phyloP scores from a whole-genome alignment of 2,888 invertebrate genomes.

The Griposia aprilina region DNA sequence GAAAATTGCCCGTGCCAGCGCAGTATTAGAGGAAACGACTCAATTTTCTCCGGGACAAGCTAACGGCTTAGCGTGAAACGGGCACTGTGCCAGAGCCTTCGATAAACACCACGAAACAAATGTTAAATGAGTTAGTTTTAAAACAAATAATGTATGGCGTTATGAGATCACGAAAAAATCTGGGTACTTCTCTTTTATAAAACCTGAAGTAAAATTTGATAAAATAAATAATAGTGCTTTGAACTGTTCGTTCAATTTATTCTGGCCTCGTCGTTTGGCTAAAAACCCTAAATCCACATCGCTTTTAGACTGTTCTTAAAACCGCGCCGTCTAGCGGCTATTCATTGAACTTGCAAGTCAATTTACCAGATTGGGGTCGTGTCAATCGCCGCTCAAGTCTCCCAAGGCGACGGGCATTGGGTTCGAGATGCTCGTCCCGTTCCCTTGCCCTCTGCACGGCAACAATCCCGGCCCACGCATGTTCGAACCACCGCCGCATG shows the following conservation, averaged over 20 bases:
- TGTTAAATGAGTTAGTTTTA: neutral
- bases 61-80: neutral
- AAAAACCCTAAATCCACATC: neutral
- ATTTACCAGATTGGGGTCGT: slow-evolving; percentile 81
- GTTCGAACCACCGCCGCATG: slow-evolving; percentile 88
- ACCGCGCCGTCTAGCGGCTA: slow-evolving; percentile 12
- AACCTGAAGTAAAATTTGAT: too few species aligned
- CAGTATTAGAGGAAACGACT: neutral
- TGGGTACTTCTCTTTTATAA: neutral
- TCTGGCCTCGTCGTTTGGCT: neutral
- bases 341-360: slow-evolving; percentile 3
- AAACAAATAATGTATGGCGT: neutral
- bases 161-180: neutral
- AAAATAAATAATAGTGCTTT: too few species aligned
- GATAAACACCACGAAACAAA: neutral
- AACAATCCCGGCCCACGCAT: slow-evolving; percentile 84
- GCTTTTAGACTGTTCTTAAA: neutral
- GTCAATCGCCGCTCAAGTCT: slow-evolving; percentile 78
- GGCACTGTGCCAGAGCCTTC: neutral
- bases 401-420: slow-evolving; percentile 74
- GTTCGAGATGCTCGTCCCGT: slow-evolving; percentile 72
- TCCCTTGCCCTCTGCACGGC: slow-evolving; percentile 81
- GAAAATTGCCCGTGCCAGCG: too few species aligned
- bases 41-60: neutral
- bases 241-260: neutral